phyloP scores from a whole-genome alignment of 2,113 vertebrate species.

The Donacobius atricapilla region DNA sequence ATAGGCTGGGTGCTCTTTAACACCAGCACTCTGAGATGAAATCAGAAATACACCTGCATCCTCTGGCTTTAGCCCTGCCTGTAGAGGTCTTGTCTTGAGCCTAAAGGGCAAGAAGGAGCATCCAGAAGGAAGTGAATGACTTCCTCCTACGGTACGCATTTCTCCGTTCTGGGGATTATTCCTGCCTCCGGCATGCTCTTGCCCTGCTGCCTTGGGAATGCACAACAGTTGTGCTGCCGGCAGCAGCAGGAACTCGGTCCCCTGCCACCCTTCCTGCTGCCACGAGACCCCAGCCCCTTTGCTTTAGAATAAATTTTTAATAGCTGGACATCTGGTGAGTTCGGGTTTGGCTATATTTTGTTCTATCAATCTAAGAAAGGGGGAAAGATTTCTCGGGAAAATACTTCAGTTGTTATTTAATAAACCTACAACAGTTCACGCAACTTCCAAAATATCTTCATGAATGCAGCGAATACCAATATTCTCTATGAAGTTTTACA shows the following conservation, averaged over 20 bases:
- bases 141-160: not conserved
- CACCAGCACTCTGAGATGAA: not conserved
- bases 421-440: not conserved
- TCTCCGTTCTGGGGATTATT: not conserved
- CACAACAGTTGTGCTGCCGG: fast-evolving
- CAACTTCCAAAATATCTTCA: not conserved
- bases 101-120: not conserved
- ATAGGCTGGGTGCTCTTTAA: not conserved
- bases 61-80: not conserved
- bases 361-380: not conserved
- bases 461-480: not conserved
- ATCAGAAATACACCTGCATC: not conserved
- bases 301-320: not conserved
- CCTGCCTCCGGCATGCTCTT: not conserved
- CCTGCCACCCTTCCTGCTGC: not conserved
- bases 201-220: not conserved
- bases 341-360: not conserved
- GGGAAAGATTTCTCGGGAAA: not conserved
- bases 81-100: not conserved
- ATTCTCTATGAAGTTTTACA: not conserved
- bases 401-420: not conserved
- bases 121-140: conserved; percentile 15
- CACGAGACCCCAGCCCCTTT: not conserved
- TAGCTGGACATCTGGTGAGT: not conserved
- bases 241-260: not conserved